Evolutionary conservation across 2,113 vertebrate species (phyloP), one percentile per base, ranked within the genome.

Genomic region (Coracopsis vasa): DNA sequence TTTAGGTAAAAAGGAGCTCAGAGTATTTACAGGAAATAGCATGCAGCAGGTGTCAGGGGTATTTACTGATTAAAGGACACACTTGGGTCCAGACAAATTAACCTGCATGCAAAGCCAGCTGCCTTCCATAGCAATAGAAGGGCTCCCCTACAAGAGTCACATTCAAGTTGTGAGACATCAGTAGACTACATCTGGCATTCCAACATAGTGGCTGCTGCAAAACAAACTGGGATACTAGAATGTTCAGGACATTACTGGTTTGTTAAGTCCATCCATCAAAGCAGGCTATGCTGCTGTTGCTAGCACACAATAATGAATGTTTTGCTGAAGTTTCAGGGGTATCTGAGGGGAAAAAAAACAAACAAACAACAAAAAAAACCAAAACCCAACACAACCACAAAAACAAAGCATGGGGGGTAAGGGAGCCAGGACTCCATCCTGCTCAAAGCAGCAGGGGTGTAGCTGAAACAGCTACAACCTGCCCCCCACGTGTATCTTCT

Each of bases 401-500:
- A 58, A 58, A 23, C 20, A 58, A 58, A n/a, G 21, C 18, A n/a
- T 58, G 33, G 13, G 13, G 20, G 56, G 19, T 56, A n/a, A 58
- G 56, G 20, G 24, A 62, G 61, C 33, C 61, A 56, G 37, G 56
- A 31, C 21, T 24, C 58, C 35, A 53, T 37, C 39, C n/a, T 54
- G 65, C 24, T 29, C 41, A 53, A 31, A 71, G 20, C 1, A 61
- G 60, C 53, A 65, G 23, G 10, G 1, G 0, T 5, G 21, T 27
- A 86, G 54, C 23, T 35, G 31, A 44, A 20, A 31, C 50, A 79
- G 18, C 41, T 73, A 37, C 50, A 47, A 12, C 13, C 33, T 28
- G 31, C 23, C 1, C 3, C 4, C 29, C 39, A 31, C 9, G 1
- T 1, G 7, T 7, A 16, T 39, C 54, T 89, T 35, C 3, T 0